phyloP scores from a whole-genome alignment of 1,140 invertebrate species.

The Pogonomyrmex barbatus region DNA sequence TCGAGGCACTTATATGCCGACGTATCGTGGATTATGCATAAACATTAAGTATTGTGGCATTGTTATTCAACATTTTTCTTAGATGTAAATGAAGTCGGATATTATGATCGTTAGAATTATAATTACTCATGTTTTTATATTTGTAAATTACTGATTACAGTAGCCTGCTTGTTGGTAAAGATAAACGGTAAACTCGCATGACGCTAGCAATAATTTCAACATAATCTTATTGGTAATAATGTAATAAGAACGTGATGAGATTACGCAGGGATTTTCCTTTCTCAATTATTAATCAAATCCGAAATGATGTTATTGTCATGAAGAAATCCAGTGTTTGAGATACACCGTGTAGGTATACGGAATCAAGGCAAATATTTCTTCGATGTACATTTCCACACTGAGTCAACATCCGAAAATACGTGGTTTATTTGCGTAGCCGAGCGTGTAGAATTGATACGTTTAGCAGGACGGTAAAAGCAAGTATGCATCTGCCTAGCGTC shows the following conservation, averaged over 20 bases:
- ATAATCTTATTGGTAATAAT: conserved; percentile 10
- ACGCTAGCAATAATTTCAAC: no score
- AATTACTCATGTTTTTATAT: neutral
- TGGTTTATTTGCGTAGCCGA: conserved; percentile 75
- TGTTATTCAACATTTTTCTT: conserved; percentile 11
- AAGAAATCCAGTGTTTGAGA: conserved; percentile 20
- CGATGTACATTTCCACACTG: conserved; percentile 68
- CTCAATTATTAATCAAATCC: conserved; percentile 42
- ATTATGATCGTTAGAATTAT: conserved; percentile 22
- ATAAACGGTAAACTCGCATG: neutral
- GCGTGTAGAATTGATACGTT: conserved; percentile 76
- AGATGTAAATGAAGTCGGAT: neutral
- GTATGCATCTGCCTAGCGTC: conserved; percentile 76
- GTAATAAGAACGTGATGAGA: neutral
- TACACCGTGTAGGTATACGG: conserved; percentile 22
- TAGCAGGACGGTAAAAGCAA: conserved; percentile 71
- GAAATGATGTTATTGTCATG: neutral
- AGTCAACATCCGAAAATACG: conserved; percentile 77
- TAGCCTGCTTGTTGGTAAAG: neutral
- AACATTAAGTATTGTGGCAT: conserved; percentile 17
- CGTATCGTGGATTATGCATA: conserved; percentile 43
- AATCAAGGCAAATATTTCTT: conserved; percentile 55
- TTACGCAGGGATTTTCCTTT: neutral
- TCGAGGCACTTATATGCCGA: conserved; percentile 27
- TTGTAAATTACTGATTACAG: conserved; percentile 14